phyloP scores from a whole-genome alignment of 2,888 invertebrate genomes.

The Halocaridina rubra region DNA sequence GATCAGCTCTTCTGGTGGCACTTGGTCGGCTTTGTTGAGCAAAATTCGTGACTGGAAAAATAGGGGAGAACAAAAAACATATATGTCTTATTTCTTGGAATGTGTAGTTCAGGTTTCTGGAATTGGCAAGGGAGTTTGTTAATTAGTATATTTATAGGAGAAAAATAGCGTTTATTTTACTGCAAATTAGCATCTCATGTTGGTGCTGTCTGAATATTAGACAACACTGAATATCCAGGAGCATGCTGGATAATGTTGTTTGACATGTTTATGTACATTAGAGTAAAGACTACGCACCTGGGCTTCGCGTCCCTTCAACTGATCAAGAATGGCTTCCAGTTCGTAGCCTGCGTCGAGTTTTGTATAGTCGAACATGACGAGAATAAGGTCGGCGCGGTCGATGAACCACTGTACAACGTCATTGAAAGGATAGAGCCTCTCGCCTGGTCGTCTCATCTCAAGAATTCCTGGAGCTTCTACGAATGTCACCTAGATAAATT shows the following conservation, averaged over 20 bases:
- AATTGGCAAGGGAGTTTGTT: no score
- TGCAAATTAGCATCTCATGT: no score
- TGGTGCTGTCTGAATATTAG: no score
- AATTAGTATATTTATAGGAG: no score
- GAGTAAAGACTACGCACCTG: conserved; percentile 73
- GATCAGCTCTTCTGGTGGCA: conserved; percentile 91
- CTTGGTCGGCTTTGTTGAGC: conserved; percentile 93
- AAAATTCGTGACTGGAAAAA: conserved; percentile 83
- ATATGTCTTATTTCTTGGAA: not conserved
- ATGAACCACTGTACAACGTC: conserved; percentile 98
- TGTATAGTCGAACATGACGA: conserved; percentile 93
- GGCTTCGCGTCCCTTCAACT: conserved; percentile 91
- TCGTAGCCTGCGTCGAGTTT: conserved; percentile 95
- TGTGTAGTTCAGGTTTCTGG: not conserved
- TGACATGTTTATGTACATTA: no score
- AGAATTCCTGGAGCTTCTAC: conserved; percentile 96
- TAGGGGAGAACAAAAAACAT: not conserved
- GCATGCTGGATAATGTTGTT: no score
- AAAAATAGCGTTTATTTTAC: no score
- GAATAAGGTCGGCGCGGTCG: conserved; percentile 93
- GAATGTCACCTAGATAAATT: conserved; percentile 81
- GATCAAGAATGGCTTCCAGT: conserved; percentile 93
- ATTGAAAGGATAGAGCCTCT: conserved; percentile 90
- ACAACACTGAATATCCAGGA: no score
- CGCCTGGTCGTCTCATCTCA: conserved; percentile 91